Percentiles rank a stretch among this genome's conserved stretches.
Conservation (phyloP, 2,113 vertebrate species). For the Corythaeola cristata region DNA sequence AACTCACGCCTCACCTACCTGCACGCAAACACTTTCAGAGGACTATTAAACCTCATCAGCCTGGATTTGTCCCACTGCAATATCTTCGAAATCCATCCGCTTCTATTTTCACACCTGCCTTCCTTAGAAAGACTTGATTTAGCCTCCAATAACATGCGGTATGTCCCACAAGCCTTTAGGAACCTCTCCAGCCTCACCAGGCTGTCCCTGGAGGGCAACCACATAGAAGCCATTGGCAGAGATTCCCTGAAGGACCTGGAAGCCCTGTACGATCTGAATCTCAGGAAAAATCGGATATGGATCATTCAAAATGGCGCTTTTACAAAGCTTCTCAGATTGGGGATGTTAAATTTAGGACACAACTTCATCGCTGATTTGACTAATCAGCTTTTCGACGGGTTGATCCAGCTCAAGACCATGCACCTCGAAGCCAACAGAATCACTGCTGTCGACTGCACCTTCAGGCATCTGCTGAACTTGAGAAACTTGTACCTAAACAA, state of each 20-base stretch:
- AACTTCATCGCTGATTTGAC: slow-evolving; percentile 67
- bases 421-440: slow-evolving; percentile 71
- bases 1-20: slow-evolving; percentile 65
- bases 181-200: slow-evolving; percentile 48
- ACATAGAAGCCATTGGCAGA: slow-evolving; percentile 68
- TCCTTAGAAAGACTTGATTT: slow-evolving; percentile 58
- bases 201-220: slow-evolving; percentile 65
- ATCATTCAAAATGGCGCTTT: slow-evolving; percentile 65
- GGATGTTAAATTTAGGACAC: slow-evolving; percentile 70
- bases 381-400: slow-evolving; percentile 69
- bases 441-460: slow-evolving; percentile 43
- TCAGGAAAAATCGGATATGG: slow-evolving; percentile 71
- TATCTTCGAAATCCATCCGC: slow-evolving; percentile 67
- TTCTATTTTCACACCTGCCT: slow-evolving; percentile 64
- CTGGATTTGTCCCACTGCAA: slow-evolving; percentile 70
- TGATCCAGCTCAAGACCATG: slow-evolving; percentile 64
- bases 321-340: slow-evolving; percentile 53
- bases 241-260: slow-evolving; percentile 65
- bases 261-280: slow-evolving; percentile 45
- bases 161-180: slow-evolving; percentile 63
- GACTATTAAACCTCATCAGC: slow-evolving; percentile 57
- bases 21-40: slow-evolving; percentile 64
- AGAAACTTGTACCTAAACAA: slow-evolving; percentile 71
- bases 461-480: slow-evolving; percentile 42
- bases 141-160: slow-evolving; percentile 61